Base-by-base conservation (phyloP, 2,113 vertebrate genomes). In the Larimichthys crocea region DNA sequence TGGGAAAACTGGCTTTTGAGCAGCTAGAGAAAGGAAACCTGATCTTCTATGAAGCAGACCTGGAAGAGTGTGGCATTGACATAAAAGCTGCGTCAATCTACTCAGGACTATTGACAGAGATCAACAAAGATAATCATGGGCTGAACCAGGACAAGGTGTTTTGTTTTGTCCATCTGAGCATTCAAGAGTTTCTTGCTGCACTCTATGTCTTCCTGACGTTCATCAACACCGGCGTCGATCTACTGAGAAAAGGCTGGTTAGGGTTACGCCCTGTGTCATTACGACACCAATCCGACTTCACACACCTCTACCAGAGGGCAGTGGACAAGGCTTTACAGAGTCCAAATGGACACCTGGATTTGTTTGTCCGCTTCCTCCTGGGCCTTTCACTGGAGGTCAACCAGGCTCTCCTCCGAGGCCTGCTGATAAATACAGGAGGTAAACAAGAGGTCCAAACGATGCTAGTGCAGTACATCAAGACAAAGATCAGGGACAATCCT, bases 1-100 rank as follows among this genome's bases (percentile, higher is more conserved):
- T 90, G 56, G 86, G 79, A 44, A 89, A 81, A 53, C 64, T 91
- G 44, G 74, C 87, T 2, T 91, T 85, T 60, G 53, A 81, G 49
- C 82, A 89, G 53, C 70, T 91, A 20, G 57, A 85, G 11, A 82
- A 74, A 74, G 80, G 79, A 70, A 80, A 77, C 35, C 57, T 77
- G 40, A 79, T 85, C 48, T 89, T 89, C 74, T 70, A 80, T 70
- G 79, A 89, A 10, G 11, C 62, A 12, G 83, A 89, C 42, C 74
- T 91, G 24, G 50, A 12, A 60, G 65, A 84, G 14, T 74, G 59
- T 49, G 72, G 10, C 48, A 68, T 80, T 26, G 76, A 86, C 40
- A 46, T 80, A 46, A 50, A 66, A 19, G 35, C 53, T 20, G 82
- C n/a, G n/a, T n/a, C n/a, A n/a, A n/a, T n/a, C n/a, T n/a, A n/a